phyloP scores from a whole-genome alignment of 2,113 vertebrate species.

The Sminthopsis crassicaudata region DNA sequence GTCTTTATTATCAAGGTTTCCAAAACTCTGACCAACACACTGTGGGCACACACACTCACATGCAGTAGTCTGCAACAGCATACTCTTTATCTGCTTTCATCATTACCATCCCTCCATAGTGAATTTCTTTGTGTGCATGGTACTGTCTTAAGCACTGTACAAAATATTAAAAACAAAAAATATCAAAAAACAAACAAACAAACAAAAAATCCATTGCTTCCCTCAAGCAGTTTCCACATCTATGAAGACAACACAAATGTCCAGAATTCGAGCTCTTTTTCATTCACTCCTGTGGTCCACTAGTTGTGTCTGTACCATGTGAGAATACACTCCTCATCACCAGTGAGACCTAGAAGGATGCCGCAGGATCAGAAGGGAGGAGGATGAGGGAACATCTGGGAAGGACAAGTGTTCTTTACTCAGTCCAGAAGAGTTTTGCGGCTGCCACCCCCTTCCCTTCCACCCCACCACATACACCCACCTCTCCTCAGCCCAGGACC shows the following conservation, averaged over 20 bases:
- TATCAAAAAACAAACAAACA: background rate
- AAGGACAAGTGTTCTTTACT: background rate
- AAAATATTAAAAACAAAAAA: background rate
- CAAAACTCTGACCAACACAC: background rate
- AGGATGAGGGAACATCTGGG: background rate
- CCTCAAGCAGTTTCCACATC: constrained; percentile 2
- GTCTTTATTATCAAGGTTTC: background rate
- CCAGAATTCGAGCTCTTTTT: background rate
- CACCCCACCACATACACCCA: background rate
- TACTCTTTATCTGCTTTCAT: background rate
- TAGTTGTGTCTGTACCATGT: background rate
- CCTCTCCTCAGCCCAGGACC: background rate
- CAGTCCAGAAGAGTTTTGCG: background rate
- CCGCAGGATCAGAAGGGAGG: background rate
- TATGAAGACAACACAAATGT: constrained; percentile 29
- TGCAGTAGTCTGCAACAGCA: background rate
- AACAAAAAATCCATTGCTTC: background rate
- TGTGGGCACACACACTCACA: background rate
- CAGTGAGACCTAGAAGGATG: background rate
- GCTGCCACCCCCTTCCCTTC: background rate
- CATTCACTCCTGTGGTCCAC: background rate
- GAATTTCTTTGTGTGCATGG: background rate
- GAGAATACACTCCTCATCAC: background rate
- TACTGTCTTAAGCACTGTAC: background rate
- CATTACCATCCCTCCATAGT: background rate